A percentile compares a stretch with the other conserved stretches of the same genome.
phyloP scores from a whole-genome alignment of 2,113 vertebrate genomes.

The Leptodactylus fuscus region DNA sequence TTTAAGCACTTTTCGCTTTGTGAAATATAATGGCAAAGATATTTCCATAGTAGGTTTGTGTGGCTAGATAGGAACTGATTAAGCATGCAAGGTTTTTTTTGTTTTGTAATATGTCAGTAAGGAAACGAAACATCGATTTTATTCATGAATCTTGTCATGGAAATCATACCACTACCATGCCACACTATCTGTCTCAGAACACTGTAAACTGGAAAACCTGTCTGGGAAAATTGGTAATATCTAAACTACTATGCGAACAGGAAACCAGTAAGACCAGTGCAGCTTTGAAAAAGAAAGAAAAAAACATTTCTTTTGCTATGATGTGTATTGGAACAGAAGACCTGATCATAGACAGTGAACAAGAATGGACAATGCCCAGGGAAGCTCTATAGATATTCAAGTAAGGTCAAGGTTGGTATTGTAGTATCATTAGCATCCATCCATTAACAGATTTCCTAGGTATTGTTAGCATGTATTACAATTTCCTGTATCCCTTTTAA shows the following conservation, averaged over 20 bases:
- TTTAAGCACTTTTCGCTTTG: no score
- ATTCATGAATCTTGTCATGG: background rate
- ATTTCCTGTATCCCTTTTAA: background rate
- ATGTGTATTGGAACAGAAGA: background rate
- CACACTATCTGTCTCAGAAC: background rate
- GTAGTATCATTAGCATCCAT: conserved; percentile 2
- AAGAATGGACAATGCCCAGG: background rate
- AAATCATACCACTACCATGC: background rate
- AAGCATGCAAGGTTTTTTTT: background rate
- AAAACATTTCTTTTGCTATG: background rate
- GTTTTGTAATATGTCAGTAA: background rate
- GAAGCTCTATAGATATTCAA: background rate
- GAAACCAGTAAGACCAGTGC: background rate
- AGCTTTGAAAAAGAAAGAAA: background rate
- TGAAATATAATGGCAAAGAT: background rate
- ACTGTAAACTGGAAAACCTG: background rate
- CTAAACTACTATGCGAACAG: background rate
- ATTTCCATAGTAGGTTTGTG: background rate
- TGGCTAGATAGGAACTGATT: background rate
- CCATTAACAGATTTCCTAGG: background rate
- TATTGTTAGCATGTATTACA: background rate
- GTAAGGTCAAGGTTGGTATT: background rate
- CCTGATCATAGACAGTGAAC: background rate
- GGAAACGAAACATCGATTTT: background rate
- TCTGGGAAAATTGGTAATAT: conserved; percentile 25